phyloP scores from a whole-genome alignment of 2,888 invertebrate genomes.

The Fissipunctia ypsillon region DNA sequence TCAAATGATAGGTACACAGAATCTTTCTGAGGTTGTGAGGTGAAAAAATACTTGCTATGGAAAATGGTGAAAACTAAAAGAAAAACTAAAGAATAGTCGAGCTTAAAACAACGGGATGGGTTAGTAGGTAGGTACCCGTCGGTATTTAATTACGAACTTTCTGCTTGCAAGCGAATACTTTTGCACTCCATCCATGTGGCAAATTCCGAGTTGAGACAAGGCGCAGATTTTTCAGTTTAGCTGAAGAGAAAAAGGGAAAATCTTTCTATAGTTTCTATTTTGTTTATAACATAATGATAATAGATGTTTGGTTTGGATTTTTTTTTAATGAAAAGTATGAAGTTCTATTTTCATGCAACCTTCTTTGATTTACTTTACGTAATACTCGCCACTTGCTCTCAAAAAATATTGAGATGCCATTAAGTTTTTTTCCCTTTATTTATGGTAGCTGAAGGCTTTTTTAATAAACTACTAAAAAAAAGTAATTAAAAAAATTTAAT shows the following conservation, averaged over 20 bases:
- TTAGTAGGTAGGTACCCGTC: too few species aligned
- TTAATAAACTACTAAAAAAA: too few species aligned
- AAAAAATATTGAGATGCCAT: conserved; percentile 14
- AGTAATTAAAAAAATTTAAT: too few species aligned
- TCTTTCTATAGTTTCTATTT: neutral
- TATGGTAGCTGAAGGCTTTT: too few species aligned
- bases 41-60: too few species aligned
- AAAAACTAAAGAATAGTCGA: neutral
- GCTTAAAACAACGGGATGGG: conserved; percentile 5
- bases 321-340: neutral
- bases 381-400: neutral
- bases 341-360: neutral
- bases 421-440: neutral
- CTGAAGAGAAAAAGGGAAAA: neutral
- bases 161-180: conserved; percentile 17
- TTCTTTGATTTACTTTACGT: neutral
- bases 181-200: conserved; percentile 2
- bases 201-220: neutral
- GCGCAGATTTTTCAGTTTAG: neutral
- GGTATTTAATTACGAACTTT: conserved; percentile 36
- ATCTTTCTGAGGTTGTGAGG: too few species aligned
- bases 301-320: neutral
- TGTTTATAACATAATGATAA: too few species aligned
- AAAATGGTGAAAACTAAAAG: conserved; percentile 8
- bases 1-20: too few species aligned